Evolutionary conservation across 2,888 invertebrate species (phyloP), one percentile per base, ranked within the genome.

Genomic region (Parnassius smintheus): DNA sequence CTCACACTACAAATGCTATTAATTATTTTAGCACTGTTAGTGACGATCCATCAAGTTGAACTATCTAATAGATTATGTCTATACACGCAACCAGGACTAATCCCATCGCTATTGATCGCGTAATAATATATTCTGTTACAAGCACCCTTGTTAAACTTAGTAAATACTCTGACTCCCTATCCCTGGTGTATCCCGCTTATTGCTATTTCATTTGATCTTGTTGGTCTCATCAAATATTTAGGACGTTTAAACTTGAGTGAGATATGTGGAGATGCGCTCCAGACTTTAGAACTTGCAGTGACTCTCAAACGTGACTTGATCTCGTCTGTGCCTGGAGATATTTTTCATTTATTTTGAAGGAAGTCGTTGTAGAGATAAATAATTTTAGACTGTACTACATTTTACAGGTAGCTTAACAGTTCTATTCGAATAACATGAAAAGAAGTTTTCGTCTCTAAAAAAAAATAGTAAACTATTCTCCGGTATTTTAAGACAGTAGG

Each of bases 191-290:
- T 76, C 77, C 78, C 75, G 73, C 73, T 76, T 74, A 76, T 82
- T 75, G 82, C 82, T 81, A 81, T 85, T 86, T 86, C 85, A 83
- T 86, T 85, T 86, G 86, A 89, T 91, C 87, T 84, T 77, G 85
- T 83, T 81, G 83, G 78, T 81, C 80, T 82, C 84, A 90, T 91
- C 85, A 88, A 91, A 90, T 89, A 91, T 91, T 90, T 83, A 90
- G 81, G 76, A 73, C 82, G 81, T 85, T 86, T 86, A 85, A 88
- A 88, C 81, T 86, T 79, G 79, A 83, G 81, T 81, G 82, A 82
- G 82, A 82, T 76, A 80, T 76, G 77, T 75, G 56, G 56, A 64
- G 70, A 76, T 72, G 76, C 78, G 75, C 71, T 51, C 70, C 69
- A 72, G 80, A 81, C 75, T 80, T 75, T 56, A 59, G 55, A 56